A percentile compares a stretch with the other conserved stretches of the same genome.
phyloP scores from a whole-genome alignment of 2,888 invertebrate genomes.

The Mythimna ferrago region DNA sequence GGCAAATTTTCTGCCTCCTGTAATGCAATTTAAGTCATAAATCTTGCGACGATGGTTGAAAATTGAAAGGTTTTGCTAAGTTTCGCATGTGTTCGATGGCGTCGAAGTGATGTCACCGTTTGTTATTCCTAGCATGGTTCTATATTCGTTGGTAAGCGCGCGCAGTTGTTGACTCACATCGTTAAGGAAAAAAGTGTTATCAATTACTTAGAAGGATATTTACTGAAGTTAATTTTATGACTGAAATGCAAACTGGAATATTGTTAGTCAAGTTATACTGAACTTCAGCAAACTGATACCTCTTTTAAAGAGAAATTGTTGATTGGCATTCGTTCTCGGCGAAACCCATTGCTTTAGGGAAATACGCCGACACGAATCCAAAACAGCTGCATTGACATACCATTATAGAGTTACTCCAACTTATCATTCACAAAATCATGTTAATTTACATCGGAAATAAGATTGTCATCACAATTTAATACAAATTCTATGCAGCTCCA shows the following conservation, averaged over 20 bases:
- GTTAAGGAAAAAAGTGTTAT: constrained; percentile 75
- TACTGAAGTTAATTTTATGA: constrained; percentile 54
- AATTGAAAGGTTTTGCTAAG: constrained; percentile 65
- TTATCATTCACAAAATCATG: constrained; percentile 22
- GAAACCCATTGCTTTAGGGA: background rate
- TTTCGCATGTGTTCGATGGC: constrained; percentile 74
- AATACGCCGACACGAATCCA: background rate
- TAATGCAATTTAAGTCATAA: constrained; percentile 73
- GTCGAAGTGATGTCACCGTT: constrained; percentile 86
- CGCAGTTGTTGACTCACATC: constrained; percentile 79
- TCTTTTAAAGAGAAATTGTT: background rate
- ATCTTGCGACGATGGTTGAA: constrained; percentile 62
- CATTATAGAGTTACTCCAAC: background rate
- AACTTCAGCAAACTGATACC: background rate
- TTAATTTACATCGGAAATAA: constrained; percentile 47
- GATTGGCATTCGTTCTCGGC: background rate
- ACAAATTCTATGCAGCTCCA: constrained; percentile 68
- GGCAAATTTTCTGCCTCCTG: constrained; percentile 65
- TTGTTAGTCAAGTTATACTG: constrained; percentile 16
- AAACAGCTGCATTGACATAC: background rate
- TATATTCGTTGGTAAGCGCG: constrained; percentile 77
- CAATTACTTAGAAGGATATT: constrained; percentile 64
- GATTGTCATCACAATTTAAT: constrained; percentile 58
- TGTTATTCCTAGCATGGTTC: constrained; percentile 81
- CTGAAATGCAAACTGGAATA: constrained; percentile 45